Base-by-base conservation (phyloP, 2,113 vertebrate species). In the Pseudopipra pipra region DNA sequence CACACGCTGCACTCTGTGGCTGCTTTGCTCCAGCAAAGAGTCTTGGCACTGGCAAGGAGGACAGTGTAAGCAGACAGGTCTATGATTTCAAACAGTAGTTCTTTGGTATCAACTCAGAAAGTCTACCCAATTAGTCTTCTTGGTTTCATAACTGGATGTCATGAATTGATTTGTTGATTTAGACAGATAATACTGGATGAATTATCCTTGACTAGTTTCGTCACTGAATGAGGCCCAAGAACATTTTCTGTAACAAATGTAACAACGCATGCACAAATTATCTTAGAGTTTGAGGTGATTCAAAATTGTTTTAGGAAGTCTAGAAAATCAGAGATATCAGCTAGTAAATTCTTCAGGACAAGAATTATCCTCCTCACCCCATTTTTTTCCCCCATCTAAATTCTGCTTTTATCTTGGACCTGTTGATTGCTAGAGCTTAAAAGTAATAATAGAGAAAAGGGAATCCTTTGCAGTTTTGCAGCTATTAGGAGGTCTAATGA, bases 1-100 rank as follows among this genome's bases (percentile, higher is more conserved):
- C 16, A 43, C 31, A 7, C 1, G 1, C 19, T 16, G 22, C 0
- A 3, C 27, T n/a, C 3, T 4, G 9, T 1, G 5, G 44, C 51
- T 44, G 23, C 25, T 41, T 30, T 2, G 3, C 76, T 86, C 41
- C 76, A 39, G 49, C 1, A 0, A 55, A n/a, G 43, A 49, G 21
- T 0, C 24, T 1, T 5, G 44, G 43, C 1, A 1, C 19, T 76
- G 0, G 10, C 28, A 49, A 55, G 71, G 63, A 73, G 30, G 1
- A 0, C 11, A 17, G 12, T 0, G 0, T 15, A 17, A 30, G 8
- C 1, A 31, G n/a, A 24, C 19, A 37, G 39, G 28, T 41, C 76
- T 81, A 0, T 24, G 28, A 28, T 1, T 89, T 73, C 23, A 80
- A 81, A 46, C 12, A 25, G 25, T 65, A 3, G 8, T 55, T 86